A percentile compares a stretch with the other conserved stretches of the same genome.
Conservation (phyloP, 2,888 invertebrate species). For the Pristionchus entomophagus region DNA sequence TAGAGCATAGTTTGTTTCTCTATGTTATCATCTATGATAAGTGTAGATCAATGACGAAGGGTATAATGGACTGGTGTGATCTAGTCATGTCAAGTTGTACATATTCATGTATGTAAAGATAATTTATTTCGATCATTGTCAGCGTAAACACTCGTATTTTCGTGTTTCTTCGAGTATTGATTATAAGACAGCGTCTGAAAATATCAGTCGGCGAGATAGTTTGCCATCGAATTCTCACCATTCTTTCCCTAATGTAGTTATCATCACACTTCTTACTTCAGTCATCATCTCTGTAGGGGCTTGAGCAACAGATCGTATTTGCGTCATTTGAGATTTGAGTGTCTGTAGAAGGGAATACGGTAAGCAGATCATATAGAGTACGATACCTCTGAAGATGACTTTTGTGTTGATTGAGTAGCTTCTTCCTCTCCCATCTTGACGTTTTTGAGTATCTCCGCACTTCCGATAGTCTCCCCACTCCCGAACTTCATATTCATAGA, state of each 20-base stretch:
- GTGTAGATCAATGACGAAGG: not conserved
- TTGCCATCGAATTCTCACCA: not conserved
- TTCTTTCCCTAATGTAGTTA: not conserved
- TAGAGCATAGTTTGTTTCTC: too few species aligned
- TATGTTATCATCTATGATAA: too few species aligned
- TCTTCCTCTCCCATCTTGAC: constrained; percentile 15
- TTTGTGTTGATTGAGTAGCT: constrained; percentile 17
- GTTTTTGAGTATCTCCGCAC: constrained; percentile 11
- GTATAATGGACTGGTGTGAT: not conserved
- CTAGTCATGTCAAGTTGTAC: not conserved
- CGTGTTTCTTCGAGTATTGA: constrained; percentile 33
- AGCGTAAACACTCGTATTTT: constrained; percentile 38
- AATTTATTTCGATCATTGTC: constrained; percentile 39
- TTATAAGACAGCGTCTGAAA: constrained; percentile 11
- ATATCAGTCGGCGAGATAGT: not conserved
- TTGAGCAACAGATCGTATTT: not conserved
- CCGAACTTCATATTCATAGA: constrained; percentile 30
- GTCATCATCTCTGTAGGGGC: not conserved
- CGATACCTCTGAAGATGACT: not conserved
- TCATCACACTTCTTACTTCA: not conserved
- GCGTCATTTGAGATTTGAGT: constrained; percentile 29
- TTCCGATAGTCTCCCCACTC: constrained; percentile 17
- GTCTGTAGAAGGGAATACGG: not conserved
- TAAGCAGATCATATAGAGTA: not conserved
- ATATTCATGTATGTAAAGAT: constrained; percentile 28